Evolutionary conservation across 1,140 invertebrate genomes (phyloP), one percentile per base, ranked within the genome.

Genomic region (Drosophila saltans): DNA sequence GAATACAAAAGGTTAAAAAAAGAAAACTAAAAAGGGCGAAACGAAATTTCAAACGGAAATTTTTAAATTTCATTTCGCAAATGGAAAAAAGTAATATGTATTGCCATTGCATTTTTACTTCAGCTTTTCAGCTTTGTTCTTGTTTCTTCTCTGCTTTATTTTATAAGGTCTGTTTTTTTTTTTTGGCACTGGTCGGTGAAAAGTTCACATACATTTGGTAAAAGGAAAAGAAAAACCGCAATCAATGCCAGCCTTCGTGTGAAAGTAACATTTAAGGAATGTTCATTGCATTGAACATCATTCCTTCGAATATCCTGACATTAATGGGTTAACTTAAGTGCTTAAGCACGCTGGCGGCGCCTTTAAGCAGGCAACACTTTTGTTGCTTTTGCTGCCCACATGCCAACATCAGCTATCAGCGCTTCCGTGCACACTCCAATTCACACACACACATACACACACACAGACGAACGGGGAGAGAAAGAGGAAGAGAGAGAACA

Each of bases 281-380:
- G 68, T 73, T 68, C 45, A 65, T 76, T 61, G 66, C 63, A 40
- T 28, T 56, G 66, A 67, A 56, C 77, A 64, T 48, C 52, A 11
- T 63, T 72, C 63, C 56, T 55, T 33, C 57, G 57, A 59, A 59
- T 66, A 64, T 64, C 56, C 60, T 66, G 62, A 72, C 60, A 63
- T 81, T 81, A 81, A 81, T 81, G 79, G 79, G 79, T 81, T 81
- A 81, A 77, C 69, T 80, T 74, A 66, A 81, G 78, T 72, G 78
- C 78, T 76, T 72, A 72, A 72, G 57, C 41, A 43, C 60, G 24
- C 45, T 52, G 59, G 39, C 28, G 40, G 58, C 65, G 79, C 64
- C 79, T 81, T 81, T 75, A 81, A 81, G 79, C 79, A 48, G 36
- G 60, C 48, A 73, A 59, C 65, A 67, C 66, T 69, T 68, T 66